Base-by-base conservation (phyloP, 2,797 vertebrate species). In the Gallirallus australis region DNA sequence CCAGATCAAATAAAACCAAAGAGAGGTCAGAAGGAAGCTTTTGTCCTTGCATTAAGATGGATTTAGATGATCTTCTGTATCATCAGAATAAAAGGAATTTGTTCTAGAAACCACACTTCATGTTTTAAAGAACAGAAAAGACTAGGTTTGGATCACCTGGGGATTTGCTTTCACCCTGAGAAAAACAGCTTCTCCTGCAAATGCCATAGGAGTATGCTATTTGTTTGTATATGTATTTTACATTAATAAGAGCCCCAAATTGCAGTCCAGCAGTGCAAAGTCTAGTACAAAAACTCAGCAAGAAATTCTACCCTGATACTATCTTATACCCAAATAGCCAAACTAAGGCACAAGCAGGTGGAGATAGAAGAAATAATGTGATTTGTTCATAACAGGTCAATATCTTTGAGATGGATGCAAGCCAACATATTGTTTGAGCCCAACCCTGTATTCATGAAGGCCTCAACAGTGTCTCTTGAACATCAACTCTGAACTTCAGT, bases 51-150 rank as follows among this genome's bases (percentile, higher is more conserved):
- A 60, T 71, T 3, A 15, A 33, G 19, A 50, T 57, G 28, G 35
- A 85, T 28, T 31, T 42, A 33, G 7, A 52, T 40, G 15, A 75
- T 42, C 15, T 82, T 80, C 40, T 25, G 35, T 8, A 60, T 8
- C 15, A 81, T 28, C 37, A 94, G 65, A 95, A 57, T 31, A 60
- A 90, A 93, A 72, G 8, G 28, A 84, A 92, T 84, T 89, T 82
- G 28, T 63, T 82, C 39, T 45, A 60, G 40, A 80, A 84, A 61
- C 7, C 18, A 61, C 24, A 59, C 5, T 42, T 93, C 8, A 40
- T 57, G 11, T 71, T 87, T 59, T 52, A 76, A 94, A 81, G 12
- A 92, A 35, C 24, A 76, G 52, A 40, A 81, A 39, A 73, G 15
- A 6, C 2, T 63, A 69, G 7, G 11, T 93, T 75, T 83, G 33